These are phyloP conservation scores for Epizoanthus scotinus DNA, from an alignment of 92 coral and sea anemone species.

Conservation along the genomic window DNA sequence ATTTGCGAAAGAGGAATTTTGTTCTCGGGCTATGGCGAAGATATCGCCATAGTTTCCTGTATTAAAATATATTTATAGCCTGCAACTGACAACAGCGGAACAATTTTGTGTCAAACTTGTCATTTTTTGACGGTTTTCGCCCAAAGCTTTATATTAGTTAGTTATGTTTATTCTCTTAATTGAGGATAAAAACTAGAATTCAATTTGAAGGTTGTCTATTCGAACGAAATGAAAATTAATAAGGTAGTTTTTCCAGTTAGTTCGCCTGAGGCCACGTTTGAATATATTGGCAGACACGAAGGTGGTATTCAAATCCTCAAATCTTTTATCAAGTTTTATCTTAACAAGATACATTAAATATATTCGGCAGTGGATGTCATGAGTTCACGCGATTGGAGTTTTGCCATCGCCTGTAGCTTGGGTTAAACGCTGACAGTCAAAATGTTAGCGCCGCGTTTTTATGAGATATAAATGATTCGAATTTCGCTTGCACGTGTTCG, in stretches of 20 bases:
- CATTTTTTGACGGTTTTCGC: background rate
- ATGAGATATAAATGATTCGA: background rate
- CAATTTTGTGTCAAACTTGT: background rate
- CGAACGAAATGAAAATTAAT: background rate
- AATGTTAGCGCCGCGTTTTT: background rate
- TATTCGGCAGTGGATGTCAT: slow-evolving; percentile 3
- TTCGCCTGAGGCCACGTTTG: slow-evolving; percentile 10
- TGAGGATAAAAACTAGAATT: background rate
- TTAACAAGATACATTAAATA: background rate
- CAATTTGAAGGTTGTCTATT: background rate
- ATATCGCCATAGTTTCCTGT: background rate
- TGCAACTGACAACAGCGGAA: background rate
- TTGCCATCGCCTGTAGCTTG: background rate
- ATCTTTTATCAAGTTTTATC: slow-evolving; percentile 8
- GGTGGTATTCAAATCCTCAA: background rate
- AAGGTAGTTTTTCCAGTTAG: slow-evolving; percentile 1
- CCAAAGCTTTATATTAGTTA: background rate
- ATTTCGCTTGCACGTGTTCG: background rate
- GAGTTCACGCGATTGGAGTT: background rate
- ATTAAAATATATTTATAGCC: background rate
- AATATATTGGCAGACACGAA: slow-evolving; percentile 6
- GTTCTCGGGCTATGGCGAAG: background rate
- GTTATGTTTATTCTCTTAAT: slow-evolving; percentile 11
- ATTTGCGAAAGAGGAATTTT: background rate
- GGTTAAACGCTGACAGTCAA: background rate